Evolutionary conservation across 2,888 invertebrate genomes (phyloP), one percentile per base, ranked within the genome.

Genomic region (Eupsilia transversa): DNA sequence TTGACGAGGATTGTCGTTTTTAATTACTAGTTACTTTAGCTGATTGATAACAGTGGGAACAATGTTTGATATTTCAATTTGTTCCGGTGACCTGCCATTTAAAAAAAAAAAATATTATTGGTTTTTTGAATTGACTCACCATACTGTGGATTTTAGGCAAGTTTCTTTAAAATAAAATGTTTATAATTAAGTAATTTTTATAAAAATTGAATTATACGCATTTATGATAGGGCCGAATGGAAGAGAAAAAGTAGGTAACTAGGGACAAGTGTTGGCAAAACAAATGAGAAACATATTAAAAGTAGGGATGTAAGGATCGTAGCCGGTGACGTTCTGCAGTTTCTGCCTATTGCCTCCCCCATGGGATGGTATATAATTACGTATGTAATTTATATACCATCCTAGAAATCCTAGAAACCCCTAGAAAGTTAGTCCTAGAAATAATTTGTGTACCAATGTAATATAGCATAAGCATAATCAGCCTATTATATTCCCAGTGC

Each of bases 1-100:
- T 54, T n/a, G 63, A 54, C 59, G 59, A 54, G 56, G 52, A 65
- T 72, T 72, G 68, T 72, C 71, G 65, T 67, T 85, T 82, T 82
- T 66, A 82, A 81, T 82, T 54, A 75, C 46, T 54, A 35, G 60
- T 61, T 65, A 59, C 23, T 65, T 69, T 43, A 72, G 30, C 46
- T 75, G 54, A 75, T 72, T 72, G 49, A 65, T 30, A n/a, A 27
- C 12, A 35, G 12, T 30, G 12, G 4, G 27, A 49, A 67, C 33
- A 67, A 49, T 72, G 54, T 56, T 60, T 59, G 14, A 60, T 68
- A 63, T 35, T 30, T 41, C 20, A 49, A 35, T 70, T 30, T 5
- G 38, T 56, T 65, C 3, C 0, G 41, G 7, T n/a, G 27, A 52
- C 23, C 27, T 35, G 27, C 9, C n/a, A 5, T 65, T 17, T 0